Evolutionary conservation across 2,888 invertebrate genomes (phyloP).

Genomic region (Pollenia amentaria): DNA sequence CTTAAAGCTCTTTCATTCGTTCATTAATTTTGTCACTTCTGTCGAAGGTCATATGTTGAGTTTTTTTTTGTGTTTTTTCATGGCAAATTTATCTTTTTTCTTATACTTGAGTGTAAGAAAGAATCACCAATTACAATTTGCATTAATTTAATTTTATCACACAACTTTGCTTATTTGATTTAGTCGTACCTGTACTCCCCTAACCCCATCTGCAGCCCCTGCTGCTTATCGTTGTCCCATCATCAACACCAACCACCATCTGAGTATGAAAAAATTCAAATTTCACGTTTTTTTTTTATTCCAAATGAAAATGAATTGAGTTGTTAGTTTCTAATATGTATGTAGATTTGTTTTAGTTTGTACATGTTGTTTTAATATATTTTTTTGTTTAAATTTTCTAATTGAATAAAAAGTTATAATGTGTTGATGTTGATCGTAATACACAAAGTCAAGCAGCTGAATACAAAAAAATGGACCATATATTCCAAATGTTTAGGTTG

Average conservation of each 20-base stretch:
- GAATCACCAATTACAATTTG: slow-evolving; percentile 66
- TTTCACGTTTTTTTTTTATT: slow-evolving; percentile 2
- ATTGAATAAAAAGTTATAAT: slow-evolving; percentile 17
- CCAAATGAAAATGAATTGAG: slow-evolving; percentile 2
- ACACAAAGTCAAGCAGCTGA: slow-evolving; percentile 5
- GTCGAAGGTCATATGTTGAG: slow-evolving; percentile 60
- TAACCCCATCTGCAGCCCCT: background rate
- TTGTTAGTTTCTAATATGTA: background rate
- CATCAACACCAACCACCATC: background rate
- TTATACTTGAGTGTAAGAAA: slow-evolving; percentile 49
- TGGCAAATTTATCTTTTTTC: slow-evolving; percentile 22
- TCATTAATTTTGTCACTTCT: slow-evolving; percentile 45
- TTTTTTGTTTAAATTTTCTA: slow-evolving; percentile 13
- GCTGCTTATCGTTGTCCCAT: background rate
- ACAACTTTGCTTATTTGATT: slow-evolving; percentile 39
- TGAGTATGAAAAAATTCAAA: slow-evolving; percentile 7
- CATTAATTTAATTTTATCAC: slow-evolving; percentile 65
- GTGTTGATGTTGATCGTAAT: background rate
- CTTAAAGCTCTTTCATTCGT: slow-evolving; percentile 49
- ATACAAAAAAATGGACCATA: background rate
- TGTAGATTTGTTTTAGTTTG: background rate
- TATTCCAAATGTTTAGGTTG: slow-evolving; percentile 3
- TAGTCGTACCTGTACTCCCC: background rate
- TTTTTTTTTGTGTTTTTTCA: slow-evolving; percentile 36
- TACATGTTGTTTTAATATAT: slow-evolving; percentile 12